phyloP scores from a whole-genome alignment of 2,113 vertebrate species.

The Ginglymostoma cirratum region DNA sequence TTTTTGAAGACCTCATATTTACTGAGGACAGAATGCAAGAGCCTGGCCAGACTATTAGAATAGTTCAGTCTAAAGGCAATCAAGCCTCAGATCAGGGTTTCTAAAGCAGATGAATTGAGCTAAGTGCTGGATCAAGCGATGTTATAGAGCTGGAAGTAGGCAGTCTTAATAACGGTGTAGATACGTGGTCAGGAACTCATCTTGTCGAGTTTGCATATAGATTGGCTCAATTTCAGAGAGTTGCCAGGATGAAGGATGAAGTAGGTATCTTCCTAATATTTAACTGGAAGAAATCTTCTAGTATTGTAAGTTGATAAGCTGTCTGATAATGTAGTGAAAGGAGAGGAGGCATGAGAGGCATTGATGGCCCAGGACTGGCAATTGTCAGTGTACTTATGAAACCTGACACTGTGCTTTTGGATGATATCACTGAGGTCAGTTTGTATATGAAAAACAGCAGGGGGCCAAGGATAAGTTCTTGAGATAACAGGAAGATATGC shows the following conservation, averaged over 20 bases:
- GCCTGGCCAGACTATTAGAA: neutral
- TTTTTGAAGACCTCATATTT: neutral
- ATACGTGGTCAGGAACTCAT: neutral
- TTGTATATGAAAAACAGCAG: neutral
- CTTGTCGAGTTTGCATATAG: too few species aligned
- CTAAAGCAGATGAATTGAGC: neutral
- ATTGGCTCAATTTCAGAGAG: too few species aligned
- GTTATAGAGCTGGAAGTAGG: neutral
- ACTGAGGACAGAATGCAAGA: neutral
- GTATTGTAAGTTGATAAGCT: too few species aligned
- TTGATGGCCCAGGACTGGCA: too few species aligned
- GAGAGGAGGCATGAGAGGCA: too few species aligned
- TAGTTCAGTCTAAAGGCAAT: neutral
- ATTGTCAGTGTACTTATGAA: neutral
- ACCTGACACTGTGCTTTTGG: neutral
- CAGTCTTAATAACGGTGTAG: neutral
- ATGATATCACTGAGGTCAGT: neutral
- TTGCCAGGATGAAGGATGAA: too few species aligned
- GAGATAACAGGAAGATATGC: neutral
- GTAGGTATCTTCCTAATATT: too few species aligned
- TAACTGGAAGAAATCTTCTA: too few species aligned
- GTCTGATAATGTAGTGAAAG: too few species aligned
- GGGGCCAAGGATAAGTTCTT: neutral
- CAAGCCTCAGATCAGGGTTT: too few species aligned
- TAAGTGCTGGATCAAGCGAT: neutral